phyloP scores from a whole-genome alignment of 2,888 invertebrate species.

The Caenorhabditis sp. region DNA sequence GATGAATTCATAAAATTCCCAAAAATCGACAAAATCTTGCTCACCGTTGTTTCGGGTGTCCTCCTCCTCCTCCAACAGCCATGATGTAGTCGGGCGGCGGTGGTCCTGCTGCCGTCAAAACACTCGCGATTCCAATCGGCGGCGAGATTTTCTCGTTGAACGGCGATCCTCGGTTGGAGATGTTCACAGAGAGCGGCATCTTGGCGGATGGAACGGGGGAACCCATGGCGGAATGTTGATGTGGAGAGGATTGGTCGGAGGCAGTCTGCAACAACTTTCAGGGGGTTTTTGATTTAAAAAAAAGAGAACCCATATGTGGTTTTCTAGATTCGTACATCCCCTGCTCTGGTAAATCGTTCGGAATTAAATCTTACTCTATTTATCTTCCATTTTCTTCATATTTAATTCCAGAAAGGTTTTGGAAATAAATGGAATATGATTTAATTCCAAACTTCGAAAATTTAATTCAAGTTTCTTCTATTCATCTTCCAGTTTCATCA shows the following conservation, averaged over 20 bases:
- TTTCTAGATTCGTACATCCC: too few species aligned
- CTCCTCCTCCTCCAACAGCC: constrained; percentile 54
- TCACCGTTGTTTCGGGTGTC: constrained; percentile 8
- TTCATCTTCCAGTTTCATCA: too few species aligned
- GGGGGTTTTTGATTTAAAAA: too few species aligned
- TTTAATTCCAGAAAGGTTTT: too few species aligned
- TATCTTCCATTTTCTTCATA: too few species aligned
- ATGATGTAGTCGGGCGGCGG: constrained; percentile 66
- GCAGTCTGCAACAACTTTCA: constrained; percentile 38
- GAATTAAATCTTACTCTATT: too few species aligned
- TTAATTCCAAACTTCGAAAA: too few species aligned
- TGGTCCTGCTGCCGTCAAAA: constrained; percentile 20
- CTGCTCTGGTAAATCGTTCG: too few species aligned
- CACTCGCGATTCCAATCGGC: constrained; percentile 32
- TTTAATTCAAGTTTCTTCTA: too few species aligned
- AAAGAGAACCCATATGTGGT: too few species aligned
- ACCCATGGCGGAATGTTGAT: constrained; percentile 56
- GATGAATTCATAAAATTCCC: too few species aligned
- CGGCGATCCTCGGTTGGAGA: constrained; percentile 51
- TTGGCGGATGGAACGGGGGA: constrained; percentile 60
- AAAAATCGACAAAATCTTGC: not conserved
- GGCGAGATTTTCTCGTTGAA: constrained; percentile 44
- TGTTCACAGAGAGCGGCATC: constrained; percentile 54
- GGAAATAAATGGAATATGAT: too few species aligned
- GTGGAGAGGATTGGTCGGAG: constrained; percentile 68